Base-by-base conservation (phyloP, 2,797 vertebrate species). In the Coranthus polyacanthus region DNA sequence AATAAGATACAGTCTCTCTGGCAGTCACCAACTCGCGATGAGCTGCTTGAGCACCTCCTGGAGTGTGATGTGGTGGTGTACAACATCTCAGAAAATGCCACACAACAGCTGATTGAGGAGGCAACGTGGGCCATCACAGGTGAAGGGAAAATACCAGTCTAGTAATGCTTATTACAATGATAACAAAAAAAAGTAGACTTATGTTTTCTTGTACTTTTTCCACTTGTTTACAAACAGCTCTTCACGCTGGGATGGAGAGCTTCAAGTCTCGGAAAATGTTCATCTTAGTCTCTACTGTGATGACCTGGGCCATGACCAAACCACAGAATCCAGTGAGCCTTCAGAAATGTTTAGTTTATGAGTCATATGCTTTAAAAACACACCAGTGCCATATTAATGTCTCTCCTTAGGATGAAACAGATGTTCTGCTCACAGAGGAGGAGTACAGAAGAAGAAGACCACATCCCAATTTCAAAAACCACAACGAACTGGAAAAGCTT, bases 271-370 rank as follows among this genome's bases (percentile, higher is more conserved):
- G 81, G 12, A 99, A 98, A 88, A 49, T 94, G 11, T 99, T 98
- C 84, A 95, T 99, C 68, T 86, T 99, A 38, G 47, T 99, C 58
- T 98, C 98, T 26, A 95, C 96, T 0, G 83, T 97, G 84, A 96
- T 99, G 96, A 98, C 93, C 0, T 99, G 97, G 97, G 94, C 94
- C 1, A 81, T 91, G 73, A 96, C 93, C 77, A 97, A 94, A 75
- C 82, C 84, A 2, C 42, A 82, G 63, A 93, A 96, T 61, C 86
- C 86, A 2, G 98, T 99, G 86, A 95, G 96, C 87, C 5, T 47
- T 12, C 6, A 12, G 64, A 42, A 45, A 62, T 8, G 22, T 18
- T 11, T 12, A 11, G 5, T 12, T 10, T 34, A 18, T 13, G 2
- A 50, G 16, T 54, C 6, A 8, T n/a, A 3, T 38, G 37, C n/a